Evolutionary conservation across 2,888 invertebrate genomes (phyloP), one percentile per base, ranked within the genome.

Genomic region (Agonopterix arenella): DNA sequence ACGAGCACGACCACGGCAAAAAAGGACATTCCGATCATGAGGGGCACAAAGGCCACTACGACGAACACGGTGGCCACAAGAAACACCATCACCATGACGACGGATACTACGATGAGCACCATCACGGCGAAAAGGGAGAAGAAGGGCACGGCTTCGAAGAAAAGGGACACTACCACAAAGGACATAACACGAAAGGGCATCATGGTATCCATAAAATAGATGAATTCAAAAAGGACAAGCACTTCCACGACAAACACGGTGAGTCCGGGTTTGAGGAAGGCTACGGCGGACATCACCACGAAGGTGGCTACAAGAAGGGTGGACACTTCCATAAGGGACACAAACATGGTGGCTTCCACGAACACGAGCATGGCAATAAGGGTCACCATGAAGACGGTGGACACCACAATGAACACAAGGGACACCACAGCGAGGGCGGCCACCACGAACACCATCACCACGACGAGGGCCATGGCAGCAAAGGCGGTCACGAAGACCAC

Each of bases 181-280:
- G 96, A 0, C 95, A 96, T 80, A 92, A 93, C 65, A 96, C 94
- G 53, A 95, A 96, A 71, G 96, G 96, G 49, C 94, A 95, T 62
- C 96, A 96, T 70, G 93, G 95, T 61, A 90, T 96, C 3, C 95
- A 96, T 84, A 96, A 96, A 74, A 73, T 94, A 74, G 95, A 96
- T 76, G 96, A 96, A 77, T 95, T 92, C 81, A 95, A 95, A 73
- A 96, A 96, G 75, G 93, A 96, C 66, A 95, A 96, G 65, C 94
- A 96, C 73, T 96, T 95, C 92, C 95, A 93, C 73, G 96, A 96
- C 64, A 95, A 96, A 72, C 93, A 95, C 66, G 95, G 96, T 59
- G 94, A 94, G 60, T 93, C 93, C 50, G 95, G 94, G 1, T 94
- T 94, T 61, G 94, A 95, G 76, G 94, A 94, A 71, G 93, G 94